phyloP scores from a whole-genome alignment of 2,113 vertebrate genomes.

The Gila orcuttii region DNA sequence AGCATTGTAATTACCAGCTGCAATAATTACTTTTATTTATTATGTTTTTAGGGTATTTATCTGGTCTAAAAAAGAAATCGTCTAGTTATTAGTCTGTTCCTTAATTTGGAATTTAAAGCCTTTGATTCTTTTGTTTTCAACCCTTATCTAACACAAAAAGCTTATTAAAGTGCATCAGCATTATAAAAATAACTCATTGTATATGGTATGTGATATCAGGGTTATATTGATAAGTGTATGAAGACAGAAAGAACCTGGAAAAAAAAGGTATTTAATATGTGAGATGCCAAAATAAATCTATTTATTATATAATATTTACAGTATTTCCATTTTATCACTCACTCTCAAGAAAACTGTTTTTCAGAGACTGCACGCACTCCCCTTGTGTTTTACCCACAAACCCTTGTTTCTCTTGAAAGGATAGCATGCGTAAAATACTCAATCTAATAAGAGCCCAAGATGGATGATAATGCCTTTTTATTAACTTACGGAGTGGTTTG shows the following conservation, averaged over 20 bases:
- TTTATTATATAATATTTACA: background rate
- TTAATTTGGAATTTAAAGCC: slow-evolving; percentile 58
- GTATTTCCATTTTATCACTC: slow-evolving; percentile 48
- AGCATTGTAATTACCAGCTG: slow-evolving; percentile 80
- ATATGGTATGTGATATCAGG: background rate
- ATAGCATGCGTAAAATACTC: slow-evolving; percentile 56
- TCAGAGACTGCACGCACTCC: slow-evolving; percentile 38
- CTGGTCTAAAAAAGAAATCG: slow-evolving; percentile 71
- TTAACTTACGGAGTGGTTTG: slow-evolving; percentile 65
- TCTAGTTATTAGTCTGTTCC: slow-evolving; percentile 68
- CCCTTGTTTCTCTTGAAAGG: slow-evolving; percentile 61
- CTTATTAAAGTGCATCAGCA: background rate
- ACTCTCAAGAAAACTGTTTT: slow-evolving; percentile 33
- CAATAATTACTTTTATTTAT: slow-evolving; percentile 80
- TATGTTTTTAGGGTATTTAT: slow-evolving; percentile 78
- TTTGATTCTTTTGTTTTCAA: slow-evolving; percentile 60
- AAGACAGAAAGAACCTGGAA: slow-evolving; percentile 16
- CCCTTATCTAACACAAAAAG: slow-evolving; percentile 17
- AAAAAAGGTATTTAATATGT: slow-evolving; percentile 25
- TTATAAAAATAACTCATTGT: background rate
- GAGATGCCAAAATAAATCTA: slow-evolving; percentile 41
- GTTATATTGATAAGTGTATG: background rate
- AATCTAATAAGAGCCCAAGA: slow-evolving; percentile 65
- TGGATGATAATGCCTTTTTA: slow-evolving; percentile 65
- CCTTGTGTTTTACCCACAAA: slow-evolving; percentile 56